These are phyloP conservation scores for Leucosticte australis DNA, from an alignment of 2,113 vertebrate genomes.

Conservation along the genomic window DNA sequence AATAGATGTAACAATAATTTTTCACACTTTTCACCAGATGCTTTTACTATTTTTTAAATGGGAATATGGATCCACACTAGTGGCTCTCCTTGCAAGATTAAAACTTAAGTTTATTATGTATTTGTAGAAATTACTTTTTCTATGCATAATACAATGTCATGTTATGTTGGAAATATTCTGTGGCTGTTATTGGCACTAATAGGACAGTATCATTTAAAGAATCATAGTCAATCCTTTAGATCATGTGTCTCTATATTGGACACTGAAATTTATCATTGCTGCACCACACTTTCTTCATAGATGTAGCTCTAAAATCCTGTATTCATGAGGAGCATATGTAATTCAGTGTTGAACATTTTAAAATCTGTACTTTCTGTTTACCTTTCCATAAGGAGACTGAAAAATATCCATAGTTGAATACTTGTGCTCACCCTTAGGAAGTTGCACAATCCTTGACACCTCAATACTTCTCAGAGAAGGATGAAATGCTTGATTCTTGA, in stretches of 20 bases:
- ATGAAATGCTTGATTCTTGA: constrained; percentile 20
- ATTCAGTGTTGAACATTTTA: background rate
- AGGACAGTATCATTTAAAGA: background rate
- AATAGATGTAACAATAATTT: background rate
- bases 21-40: background rate
- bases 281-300: background rate
- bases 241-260: background rate
- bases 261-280: background rate
- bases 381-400: constrained; percentile 7
- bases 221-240: background rate
- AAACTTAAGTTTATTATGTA: background rate
- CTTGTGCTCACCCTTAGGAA: background rate
- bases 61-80: background rate
- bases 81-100: background rate
- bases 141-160: background rate
- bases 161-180: background rate
- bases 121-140: background rate
- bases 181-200: background rate
- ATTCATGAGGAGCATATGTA: background rate
- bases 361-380: background rate
- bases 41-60: background rate
- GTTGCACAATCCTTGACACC: background rate
- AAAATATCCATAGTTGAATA: background rate
- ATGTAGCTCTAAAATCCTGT: background rate
- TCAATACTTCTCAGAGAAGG: constrained; percentile 31